A percentile compares a stretch with the other conserved stretches of the same genome.
Conservation (phyloP, 1,140 invertebrate genomes). For the Drosophila teissieri region DNA sequence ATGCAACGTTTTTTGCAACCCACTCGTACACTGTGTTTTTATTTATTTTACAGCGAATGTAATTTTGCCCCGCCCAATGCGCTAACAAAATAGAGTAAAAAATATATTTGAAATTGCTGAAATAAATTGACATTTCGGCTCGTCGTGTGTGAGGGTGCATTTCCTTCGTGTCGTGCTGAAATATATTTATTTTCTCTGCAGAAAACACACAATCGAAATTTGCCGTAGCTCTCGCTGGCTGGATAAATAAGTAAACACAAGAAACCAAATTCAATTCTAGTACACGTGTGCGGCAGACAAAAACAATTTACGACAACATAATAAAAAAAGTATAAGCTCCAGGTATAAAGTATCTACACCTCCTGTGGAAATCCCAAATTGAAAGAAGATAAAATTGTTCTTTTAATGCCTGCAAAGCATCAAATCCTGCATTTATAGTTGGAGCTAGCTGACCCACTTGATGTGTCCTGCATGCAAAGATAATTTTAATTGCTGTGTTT, state of each 20-base stretch:
- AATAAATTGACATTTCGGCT: slow-evolving; percentile 56
- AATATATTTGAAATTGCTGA: slow-evolving; percentile 33
- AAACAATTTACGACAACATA: slow-evolving; percentile 14
- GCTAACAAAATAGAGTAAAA: slow-evolving; percentile 18
- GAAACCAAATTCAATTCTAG: slow-evolving; percentile 38
- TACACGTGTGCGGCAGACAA: slow-evolving; percentile 22
- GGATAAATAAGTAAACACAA: slow-evolving; percentile 46
- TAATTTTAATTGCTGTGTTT: neutral
- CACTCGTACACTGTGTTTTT: slow-evolving; percentile 7
- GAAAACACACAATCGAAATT: slow-evolving; percentile 30
- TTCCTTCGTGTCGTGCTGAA: slow-evolving; percentile 14
- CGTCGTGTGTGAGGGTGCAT: slow-evolving; percentile 10
- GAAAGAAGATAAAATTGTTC: neutral
- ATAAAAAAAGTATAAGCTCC: neutral
- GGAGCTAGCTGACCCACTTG: neutral
- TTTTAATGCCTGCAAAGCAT: neutral
- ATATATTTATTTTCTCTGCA: slow-evolving; percentile 15
- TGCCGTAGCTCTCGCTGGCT: slow-evolving; percentile 13
- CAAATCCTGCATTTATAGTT: neutral
- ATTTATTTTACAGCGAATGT: slow-evolving; percentile 40
- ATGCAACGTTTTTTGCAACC: slow-evolving; percentile 12
- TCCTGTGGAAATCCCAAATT: neutral
- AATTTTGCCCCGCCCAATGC: slow-evolving; percentile 12
- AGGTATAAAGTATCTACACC: neutral
- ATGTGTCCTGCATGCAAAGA: neutral